phyloP scores from a whole-genome alignment of 1,140 invertebrate species.

The Dryas iulia region DNA sequence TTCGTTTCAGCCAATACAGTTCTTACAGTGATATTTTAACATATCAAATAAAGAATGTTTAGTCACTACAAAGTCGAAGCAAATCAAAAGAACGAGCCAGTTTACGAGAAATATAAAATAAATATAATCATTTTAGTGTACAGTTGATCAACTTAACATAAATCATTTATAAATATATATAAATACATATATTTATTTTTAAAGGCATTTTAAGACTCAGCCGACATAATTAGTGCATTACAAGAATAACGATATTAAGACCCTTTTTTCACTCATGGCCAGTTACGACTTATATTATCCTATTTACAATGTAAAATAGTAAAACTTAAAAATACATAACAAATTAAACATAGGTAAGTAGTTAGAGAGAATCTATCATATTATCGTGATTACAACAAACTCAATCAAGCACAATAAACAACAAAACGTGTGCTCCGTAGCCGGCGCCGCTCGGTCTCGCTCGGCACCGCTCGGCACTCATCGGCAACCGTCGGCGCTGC shows the following conservation, averaged over 20 bases:
- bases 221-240: conserved; percentile 16
- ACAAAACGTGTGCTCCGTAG: background rate
- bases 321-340: conserved; percentile 78
- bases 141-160: conserved; percentile 8
- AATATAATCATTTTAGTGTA: conserved; percentile 17
- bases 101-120: conserved; percentile 5
- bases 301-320: conserved; percentile 69
- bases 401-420: conserved; percentile 36
- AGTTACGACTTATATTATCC: conserved; percentile 38
- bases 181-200: background rate
- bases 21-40: conserved; percentile 8
- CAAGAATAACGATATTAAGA: conserved; percentile 26
- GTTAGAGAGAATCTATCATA: conserved; percentile 57
- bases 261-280: conserved; percentile 35
- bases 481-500: background rate
- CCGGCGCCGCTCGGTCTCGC: background rate
- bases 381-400: conserved; percentile 57
- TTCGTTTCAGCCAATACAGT: conserved; percentile 2
- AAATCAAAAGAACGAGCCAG: background rate
- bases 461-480: background rate
- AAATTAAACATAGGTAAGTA: conserved; percentile 66
- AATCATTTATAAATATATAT: conserved; percentile 5
- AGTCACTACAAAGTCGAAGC: background rate
- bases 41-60: conserved; percentile 11
- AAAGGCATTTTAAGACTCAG: conserved; percentile 13